phyloP scores from a whole-genome alignment of 2,888 invertebrate genomes.

The Phorcus lineatus region DNA sequence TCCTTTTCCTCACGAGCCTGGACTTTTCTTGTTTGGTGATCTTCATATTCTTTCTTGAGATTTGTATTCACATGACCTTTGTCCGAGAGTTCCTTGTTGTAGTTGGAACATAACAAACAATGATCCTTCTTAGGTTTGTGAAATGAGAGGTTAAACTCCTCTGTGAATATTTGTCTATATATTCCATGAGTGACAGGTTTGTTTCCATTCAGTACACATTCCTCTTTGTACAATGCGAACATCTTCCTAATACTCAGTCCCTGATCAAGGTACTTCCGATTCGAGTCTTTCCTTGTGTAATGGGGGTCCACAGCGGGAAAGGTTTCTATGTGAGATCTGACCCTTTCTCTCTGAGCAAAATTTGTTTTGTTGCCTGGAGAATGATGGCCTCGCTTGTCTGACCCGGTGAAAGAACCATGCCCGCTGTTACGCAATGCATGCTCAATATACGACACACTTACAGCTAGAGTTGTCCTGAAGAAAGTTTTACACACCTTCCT shows the following conservation, averaged over 20 bases:
- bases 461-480: too few relatives aligned
- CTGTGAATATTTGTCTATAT: conserved; percentile 32
- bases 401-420: neutral
- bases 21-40: neutral
- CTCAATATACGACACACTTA: neutral
- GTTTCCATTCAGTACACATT: neutral
- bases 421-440: neutral
- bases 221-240: too few relatives aligned
- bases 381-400: neutral
- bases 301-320: too few relatives aligned
- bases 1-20: too few relatives aligned
- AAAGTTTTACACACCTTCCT: too few relatives aligned
- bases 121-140: neutral
- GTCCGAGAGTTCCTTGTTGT: neutral
- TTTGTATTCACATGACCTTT: neutral
- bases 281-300: too few relatives aligned
- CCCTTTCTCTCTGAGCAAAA: neutral
- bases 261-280: too few relatives aligned
- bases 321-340: conserved; percentile 3
- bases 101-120: neutral
- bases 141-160: conserved; percentile 34
- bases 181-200: neutral
- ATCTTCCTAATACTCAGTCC: too few relatives aligned
- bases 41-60: neutral
- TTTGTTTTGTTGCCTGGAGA: conserved; percentile 11